Percentiles rank a stretch among this genome's conserved stretches.
phyloP scores from a whole-genome alignment of 2,113 vertebrate species.

The Psettodes erumei region DNA sequence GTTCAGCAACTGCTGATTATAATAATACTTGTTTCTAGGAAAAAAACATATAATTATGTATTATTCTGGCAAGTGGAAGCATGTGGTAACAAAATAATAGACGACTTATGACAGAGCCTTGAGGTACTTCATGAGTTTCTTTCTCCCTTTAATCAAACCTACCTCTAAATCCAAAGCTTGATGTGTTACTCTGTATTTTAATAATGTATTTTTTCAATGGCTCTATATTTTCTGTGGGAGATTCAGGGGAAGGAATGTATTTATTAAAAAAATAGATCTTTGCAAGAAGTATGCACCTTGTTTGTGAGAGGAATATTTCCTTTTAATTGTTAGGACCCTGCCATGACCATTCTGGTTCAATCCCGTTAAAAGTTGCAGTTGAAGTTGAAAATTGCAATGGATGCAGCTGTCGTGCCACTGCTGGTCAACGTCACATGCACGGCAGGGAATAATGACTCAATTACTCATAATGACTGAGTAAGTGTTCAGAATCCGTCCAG shows the following conservation, averaged over 20 bases:
- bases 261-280: too few species aligned
- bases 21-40: too few species aligned
- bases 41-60: too few species aligned
- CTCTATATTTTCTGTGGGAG: neutral
- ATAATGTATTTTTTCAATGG: neutral
- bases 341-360: neutral
- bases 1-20: neutral
- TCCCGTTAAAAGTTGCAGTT: neutral
- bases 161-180: neutral
- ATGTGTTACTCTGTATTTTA: too few species aligned
- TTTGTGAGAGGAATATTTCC: too few species aligned
- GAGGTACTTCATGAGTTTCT: neutral
- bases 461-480: too few species aligned
- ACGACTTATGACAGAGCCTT: neutral
- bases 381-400: neutral
- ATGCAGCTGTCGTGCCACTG: constrained; percentile 14
- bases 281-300: too few species aligned
- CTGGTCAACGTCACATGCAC: neutral
- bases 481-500: constrained; percentile 10
- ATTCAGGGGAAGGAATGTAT: too few species aligned
- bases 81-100: neutral
- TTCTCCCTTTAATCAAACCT: neutral
- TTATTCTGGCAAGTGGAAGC: neutral
- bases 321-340: neutral
- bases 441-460: neutral